These are phyloP conservation scores for Erythrolamprus reginae DNA, from an alignment of 2,113 vertebrate genomes.

Conservation along the genomic window DNA sequence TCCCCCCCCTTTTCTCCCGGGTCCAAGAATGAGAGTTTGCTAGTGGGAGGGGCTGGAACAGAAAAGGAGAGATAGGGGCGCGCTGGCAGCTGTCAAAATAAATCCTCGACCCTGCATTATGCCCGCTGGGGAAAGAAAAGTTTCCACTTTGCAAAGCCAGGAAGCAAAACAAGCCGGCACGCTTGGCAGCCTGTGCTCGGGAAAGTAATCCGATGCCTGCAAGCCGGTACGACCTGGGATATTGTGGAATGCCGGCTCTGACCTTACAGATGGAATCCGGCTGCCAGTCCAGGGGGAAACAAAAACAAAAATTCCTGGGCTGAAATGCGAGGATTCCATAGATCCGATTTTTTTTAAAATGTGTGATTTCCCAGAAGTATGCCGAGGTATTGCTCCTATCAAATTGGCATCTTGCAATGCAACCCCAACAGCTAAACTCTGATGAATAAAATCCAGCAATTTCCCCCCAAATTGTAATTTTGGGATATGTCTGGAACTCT, in stretches of 20 bases:
- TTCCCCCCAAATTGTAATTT: neutral
- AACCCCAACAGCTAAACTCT: neutral
- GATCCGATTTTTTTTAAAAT: neutral
- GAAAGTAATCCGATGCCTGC: neutral
- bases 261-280: neutral
- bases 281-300: neutral
- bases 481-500: neutral
- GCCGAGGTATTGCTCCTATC: neutral
- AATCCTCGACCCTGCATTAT: neutral
- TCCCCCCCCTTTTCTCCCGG: neutral
- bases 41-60: slow-evolving; percentile 3
- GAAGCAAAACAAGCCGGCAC: slow-evolving; percentile 34
- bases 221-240: too few species aligned
- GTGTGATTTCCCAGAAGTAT: neutral
- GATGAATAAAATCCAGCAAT: neutral
- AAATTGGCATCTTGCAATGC: neutral
- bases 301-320: neutral
- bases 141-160: slow-evolving; percentile 41
- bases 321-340: neutral
- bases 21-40: neutral
- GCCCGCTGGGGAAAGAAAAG: slow-evolving; percentile 35
- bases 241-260: neutral
- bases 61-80: neutral
- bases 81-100: slow-evolving; percentile 7
- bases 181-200: neutral